phyloP scores from a whole-genome alignment of 1,140 invertebrate species.

The Semibalanus balanoides region DNA sequence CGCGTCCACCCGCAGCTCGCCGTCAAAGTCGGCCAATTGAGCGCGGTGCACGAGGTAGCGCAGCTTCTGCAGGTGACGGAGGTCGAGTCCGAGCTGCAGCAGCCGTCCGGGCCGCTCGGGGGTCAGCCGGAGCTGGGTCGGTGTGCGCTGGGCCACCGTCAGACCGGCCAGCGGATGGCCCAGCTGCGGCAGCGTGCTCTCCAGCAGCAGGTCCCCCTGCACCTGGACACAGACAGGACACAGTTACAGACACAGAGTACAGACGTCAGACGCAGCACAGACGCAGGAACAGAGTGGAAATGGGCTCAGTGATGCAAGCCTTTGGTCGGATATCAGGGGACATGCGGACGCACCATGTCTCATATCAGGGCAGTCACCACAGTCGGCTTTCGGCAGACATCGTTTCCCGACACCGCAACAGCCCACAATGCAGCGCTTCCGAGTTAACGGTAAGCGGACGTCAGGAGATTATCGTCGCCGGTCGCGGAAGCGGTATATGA shows the following conservation, averaged over 20 bases:
- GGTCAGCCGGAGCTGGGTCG: neutral
- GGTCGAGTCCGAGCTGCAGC: neutral
- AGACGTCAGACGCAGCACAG: no score
- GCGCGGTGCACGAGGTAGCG: slow-evolving; percentile 2
- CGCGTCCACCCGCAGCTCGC: slow-evolving; percentile 1
- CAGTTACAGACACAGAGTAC: neutral
- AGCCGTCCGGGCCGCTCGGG: neutral
- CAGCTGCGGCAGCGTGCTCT: neutral
- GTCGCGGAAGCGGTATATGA: no score
- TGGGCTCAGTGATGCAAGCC: no score
- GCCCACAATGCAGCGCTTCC: no score
- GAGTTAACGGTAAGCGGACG: no score
- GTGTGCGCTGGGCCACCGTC: neutral
- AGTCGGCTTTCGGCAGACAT: no score
- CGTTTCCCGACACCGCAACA: no score
- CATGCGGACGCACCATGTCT: no score
- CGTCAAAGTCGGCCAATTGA: neutral
- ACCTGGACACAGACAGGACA: neutral
- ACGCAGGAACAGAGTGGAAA: no score
- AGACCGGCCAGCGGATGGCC: neutral
- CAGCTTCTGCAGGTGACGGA: neutral
- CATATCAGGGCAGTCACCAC: no score
- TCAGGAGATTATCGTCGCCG: no score
- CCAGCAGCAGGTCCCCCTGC: neutral
- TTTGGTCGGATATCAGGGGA: no score